Percentiles rank a stretch among this genome's conserved stretches.
These are phyloP conservation scores for Idaea dimidiata DNA, from an alignment of 2,888 invertebrate genomes.

Conservation along the genomic window DNA sequence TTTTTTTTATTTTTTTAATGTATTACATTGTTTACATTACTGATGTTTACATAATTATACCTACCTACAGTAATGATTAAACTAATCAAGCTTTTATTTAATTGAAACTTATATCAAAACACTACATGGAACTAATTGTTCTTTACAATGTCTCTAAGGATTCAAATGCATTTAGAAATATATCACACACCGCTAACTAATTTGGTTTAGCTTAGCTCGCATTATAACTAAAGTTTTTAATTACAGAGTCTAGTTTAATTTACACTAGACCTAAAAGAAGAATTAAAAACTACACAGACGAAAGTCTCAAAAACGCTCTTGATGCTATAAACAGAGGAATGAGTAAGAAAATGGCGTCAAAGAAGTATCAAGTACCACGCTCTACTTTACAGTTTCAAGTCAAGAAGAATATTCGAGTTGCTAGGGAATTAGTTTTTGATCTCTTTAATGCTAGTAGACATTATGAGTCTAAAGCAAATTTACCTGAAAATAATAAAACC, in stretches of 20 bases:
- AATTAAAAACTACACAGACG: not conserved
- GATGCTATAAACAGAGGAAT: not conserved
- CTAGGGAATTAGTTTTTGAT: constrained; percentile 6
- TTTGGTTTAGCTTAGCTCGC: no score
- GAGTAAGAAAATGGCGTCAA: not conserved
- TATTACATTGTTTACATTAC: no score
- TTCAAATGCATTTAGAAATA: no score
- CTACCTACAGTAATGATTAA: no score
- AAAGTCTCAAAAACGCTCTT: not conserved
- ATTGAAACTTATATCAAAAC: no score
- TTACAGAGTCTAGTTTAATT: not conserved
- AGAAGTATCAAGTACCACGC: not conserved
- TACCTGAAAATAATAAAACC: not conserved
- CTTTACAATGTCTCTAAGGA: no score
- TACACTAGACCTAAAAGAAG: not conserved
- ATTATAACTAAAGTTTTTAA: not conserved
- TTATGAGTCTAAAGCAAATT: not conserved
- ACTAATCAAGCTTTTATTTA: no score
- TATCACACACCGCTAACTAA: no score
- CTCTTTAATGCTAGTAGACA: constrained; percentile 9
- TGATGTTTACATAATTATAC: no score
- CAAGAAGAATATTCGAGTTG: constrained; percentile 6
- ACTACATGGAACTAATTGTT: no score
- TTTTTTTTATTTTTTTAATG: no score
- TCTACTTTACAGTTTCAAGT: not conserved